phyloP scores from a whole-genome alignment of 2,888 invertebrate species.

The Graphium colonna region DNA sequence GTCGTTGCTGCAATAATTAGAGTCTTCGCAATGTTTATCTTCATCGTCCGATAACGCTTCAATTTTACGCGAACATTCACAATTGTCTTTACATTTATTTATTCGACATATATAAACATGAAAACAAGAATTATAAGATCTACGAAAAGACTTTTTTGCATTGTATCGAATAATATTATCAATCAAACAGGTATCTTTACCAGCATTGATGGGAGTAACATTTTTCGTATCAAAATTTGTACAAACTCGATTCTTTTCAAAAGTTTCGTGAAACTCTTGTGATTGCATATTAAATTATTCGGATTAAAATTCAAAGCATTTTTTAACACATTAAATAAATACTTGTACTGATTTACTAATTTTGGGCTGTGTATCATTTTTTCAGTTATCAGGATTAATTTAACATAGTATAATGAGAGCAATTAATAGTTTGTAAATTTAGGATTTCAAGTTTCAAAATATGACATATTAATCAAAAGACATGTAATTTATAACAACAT shows the following conservation, averaged over 20 bases:
- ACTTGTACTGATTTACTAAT: not conserved
- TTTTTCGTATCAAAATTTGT: not conserved
- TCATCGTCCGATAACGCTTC: not conserved
- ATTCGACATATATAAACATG: not conserved
- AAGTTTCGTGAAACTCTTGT: not conserved
- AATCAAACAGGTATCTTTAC: not conserved
- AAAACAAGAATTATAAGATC: not conserved
- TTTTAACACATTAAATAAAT: too few species aligned
- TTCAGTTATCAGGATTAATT: too few species aligned
- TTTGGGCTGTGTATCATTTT: not conserved
- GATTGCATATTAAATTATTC: not conserved
- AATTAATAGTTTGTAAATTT: too few species aligned
- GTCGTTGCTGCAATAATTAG: not conserved
- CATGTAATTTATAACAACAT: too few species aligned
- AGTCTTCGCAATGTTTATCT: not conserved
- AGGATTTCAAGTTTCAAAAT: too few species aligned
- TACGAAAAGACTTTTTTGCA: not conserved
- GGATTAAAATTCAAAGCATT: not conserved
- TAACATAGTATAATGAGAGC: too few species aligned
- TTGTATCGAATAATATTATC: not conserved
- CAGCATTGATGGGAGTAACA: not conserved
- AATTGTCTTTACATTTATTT: not conserved
- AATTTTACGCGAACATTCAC: not conserved
- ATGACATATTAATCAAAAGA: too few species aligned
- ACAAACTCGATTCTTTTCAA: not conserved